Base-by-base conservation (phyloP, 2,888 invertebrate genomes). In the Mallateleia sp. region DNA sequence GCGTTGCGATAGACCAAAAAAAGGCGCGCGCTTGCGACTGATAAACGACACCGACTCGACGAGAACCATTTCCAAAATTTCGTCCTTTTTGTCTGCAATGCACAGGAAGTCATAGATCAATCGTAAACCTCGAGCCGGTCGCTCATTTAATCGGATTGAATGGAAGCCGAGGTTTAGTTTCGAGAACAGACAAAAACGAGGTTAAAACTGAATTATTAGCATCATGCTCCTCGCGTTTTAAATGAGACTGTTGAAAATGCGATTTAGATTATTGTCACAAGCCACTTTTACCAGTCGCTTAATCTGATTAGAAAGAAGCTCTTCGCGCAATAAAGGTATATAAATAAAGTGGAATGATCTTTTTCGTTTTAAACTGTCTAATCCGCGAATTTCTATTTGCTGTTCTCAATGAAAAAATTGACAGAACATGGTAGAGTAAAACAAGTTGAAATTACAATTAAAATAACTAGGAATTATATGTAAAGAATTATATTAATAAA, bases 1-100 rank as follows among this genome's bases (percentile, higher is more conserved):
- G 69, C 34, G 42, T 69, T 69, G 79, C 64, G 79, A 85, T 85
- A 75, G 75, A 60, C 45, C 64, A 47, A 72, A 60, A 72, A 54
- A 69, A 71, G 47, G 50, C 24, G 50, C 52, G 38, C 22, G 20
- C 58, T 62, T 60, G 25, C 74, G 58, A 47, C 47, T 74, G 74
- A 74, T 45, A 62, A 74, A 74, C 62, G 82, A 74, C 77, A 56
- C 28, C 47, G 56, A 58, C 56, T 25, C 62, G 78, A 24, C 84
- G 47, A 45, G 32, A 45, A 50, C 52, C 67, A n/a, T 75, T 83
- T 83, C 75, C 67, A 52, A 74, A 82, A 83, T 79, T 77, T 77
- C 64, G 67, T 18, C 20, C 32, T 47, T 34, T 38, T 34, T 69
- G 50, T 54, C 8, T 38, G 6, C 62, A 22, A 45, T 62, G 34